Evolutionary conservation across 2,113 vertebrate species (phyloP).

Genomic region (Lepus americanus): DNA sequence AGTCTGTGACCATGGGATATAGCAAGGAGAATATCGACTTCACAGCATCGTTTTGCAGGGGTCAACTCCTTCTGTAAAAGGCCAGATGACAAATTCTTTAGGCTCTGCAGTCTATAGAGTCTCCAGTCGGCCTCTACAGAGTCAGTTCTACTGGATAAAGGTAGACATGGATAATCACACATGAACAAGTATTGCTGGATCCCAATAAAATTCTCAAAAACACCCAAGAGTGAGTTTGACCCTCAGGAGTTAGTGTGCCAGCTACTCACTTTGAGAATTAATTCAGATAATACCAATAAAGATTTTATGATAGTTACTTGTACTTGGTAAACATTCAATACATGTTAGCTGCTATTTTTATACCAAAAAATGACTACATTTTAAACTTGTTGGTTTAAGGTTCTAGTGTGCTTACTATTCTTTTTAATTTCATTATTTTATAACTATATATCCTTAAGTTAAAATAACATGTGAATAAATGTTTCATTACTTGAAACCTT

Average conservation of each 20-base stretch:
- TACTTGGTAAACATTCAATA: slow-evolving; percentile 50
- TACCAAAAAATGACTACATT: slow-evolving; percentile 13
- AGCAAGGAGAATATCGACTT: neutral
- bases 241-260: neutral
- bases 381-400: slow-evolving; percentile 23
- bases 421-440: slow-evolving; percentile 29
- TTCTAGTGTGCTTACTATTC: neutral
- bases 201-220: neutral
- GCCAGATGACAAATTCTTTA: neutral
- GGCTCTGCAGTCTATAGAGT: neutral
- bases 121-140: neutral
- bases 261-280: slow-evolving; percentile 29
- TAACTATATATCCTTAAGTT: neutral
- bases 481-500: slow-evolving; percentile 58
- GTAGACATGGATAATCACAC: neutral
- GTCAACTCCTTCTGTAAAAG: neutral
- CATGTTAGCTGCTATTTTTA: slow-evolving; percentile 48
- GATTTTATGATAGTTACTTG: slow-evolving; percentile 31
- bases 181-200: neutral
- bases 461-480: slow-evolving; percentile 1
- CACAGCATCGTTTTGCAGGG: neutral
- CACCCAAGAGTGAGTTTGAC: neutral
- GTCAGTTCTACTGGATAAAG: neutral
- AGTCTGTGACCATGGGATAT: neutral
- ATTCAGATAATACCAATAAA: slow-evolving; percentile 44